Evolutionary conservation across 1,140 invertebrate species (phyloP).

Genomic region (Platorchestia sp.): DNA sequence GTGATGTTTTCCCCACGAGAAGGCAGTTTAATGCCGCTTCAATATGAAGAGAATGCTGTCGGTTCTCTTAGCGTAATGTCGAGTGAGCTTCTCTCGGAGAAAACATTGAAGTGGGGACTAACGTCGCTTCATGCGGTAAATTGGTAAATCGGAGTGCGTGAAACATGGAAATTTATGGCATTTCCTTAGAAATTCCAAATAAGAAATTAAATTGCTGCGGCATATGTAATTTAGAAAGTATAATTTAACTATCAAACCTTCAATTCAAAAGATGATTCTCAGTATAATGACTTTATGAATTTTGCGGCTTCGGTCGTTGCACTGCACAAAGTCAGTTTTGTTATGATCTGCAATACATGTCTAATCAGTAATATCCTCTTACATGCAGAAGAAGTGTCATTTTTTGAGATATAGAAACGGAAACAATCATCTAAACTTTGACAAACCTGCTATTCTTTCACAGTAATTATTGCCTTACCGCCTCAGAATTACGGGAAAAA

Average conservation of each 20-base stretch:
- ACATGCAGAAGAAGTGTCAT: neutral
- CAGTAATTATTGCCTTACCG: neutral
- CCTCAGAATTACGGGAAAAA: neutral
- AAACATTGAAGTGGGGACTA: neutral
- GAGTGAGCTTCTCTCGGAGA: conserved; percentile 20
- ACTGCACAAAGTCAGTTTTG: neutral
- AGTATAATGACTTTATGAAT: neutral
- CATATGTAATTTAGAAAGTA: neutral
- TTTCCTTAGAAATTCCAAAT: neutral
- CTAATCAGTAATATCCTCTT: neutral
- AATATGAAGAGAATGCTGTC: conserved; percentile 30
- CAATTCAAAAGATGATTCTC: neutral
- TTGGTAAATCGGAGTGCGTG: conserved; percentile 6
- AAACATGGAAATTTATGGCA: neutral
- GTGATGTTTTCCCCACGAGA: conserved; percentile 40
- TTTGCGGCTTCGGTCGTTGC: neutral
- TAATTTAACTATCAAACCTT: neutral
- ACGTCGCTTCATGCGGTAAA: conserved; percentile 7
- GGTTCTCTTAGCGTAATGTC: conserved; percentile 21
- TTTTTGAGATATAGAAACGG: neutral
- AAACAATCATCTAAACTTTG: too few relatives aligned
- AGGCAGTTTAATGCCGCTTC: conserved; percentile 15
- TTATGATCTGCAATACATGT: neutral
- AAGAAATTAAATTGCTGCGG: neutral
- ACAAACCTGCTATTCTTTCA: too few relatives aligned